Evolutionary conservation across 2,888 invertebrate genomes (phyloP).

Genomic region (Spisula subtruncata): DNA sequence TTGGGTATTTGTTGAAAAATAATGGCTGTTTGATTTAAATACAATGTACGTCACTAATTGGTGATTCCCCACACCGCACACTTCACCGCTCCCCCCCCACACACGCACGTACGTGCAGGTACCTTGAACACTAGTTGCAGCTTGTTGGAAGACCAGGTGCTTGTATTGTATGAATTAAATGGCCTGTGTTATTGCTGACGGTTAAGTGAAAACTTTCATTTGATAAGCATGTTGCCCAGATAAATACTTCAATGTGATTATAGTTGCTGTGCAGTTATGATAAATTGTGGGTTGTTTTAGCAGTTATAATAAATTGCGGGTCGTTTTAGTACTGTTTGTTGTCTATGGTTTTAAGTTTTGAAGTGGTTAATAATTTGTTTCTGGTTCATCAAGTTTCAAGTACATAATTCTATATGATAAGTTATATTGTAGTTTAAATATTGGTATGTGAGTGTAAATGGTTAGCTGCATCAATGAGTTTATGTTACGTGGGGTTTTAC

Average conservation of each 20-base stretch:
- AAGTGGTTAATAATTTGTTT: background rate
- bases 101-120: too few relatives aligned
- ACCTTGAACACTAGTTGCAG: background rate
- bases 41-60: background rate
- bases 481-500: too few relatives aligned
- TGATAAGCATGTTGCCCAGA: background rate
- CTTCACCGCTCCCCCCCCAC: too few relatives aligned
- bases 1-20: background rate
- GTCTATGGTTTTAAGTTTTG: background rate
- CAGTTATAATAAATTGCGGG: background rate
- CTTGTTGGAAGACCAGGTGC: constrained; percentile 8
- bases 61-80: background rate
- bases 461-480: background rate
- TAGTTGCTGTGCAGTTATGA: background rate
- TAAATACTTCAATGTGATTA: background rate
- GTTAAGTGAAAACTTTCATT: constrained; percentile 28
- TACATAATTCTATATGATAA: background rate
- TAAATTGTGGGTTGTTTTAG: background rate
- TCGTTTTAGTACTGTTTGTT: background rate
- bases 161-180: constrained; percentile 35
- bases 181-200: constrained; percentile 42
- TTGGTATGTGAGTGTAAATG: background rate
- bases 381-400: background rate
- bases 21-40: background rate
- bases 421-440: background rate